phyloP scores from a whole-genome alignment of 30 jellyfish, hydroid and myxozoan genomes.

The Aurelia aurita region DNA sequence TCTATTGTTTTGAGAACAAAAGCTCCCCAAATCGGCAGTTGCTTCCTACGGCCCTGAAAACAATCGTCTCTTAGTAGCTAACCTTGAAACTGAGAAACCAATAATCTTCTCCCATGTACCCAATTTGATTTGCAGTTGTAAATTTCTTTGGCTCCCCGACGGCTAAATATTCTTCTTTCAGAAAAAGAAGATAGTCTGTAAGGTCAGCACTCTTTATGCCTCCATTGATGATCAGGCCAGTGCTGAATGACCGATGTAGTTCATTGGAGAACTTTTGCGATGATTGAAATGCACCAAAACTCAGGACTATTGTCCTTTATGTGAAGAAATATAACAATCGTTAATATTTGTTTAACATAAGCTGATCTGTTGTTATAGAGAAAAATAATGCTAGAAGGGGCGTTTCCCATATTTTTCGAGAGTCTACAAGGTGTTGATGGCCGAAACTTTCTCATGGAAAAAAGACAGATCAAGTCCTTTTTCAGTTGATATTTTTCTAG shows the following conservation, averaged over 20 bases:
- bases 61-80: background rate
- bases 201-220: background rate
- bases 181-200: background rate
- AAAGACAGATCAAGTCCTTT: too few species aligned
- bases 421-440: too few species aligned
- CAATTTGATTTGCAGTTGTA: background rate
- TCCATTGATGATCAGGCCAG: background rate
- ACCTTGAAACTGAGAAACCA: background rate
- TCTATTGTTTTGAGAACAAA: too few species aligned
- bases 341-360: too few species aligned
- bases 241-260: background rate
- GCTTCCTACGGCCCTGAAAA: too few species aligned
- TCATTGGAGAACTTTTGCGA: background rate
- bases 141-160: background rate
- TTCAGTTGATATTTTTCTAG: too few species aligned
- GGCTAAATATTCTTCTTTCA: background rate
- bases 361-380: too few species aligned
- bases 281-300: background rate
- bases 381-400: too few species aligned
- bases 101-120: constrained; percentile 5
- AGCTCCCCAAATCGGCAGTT: too few species aligned
- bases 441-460: too few species aligned
- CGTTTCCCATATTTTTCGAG: too few species aligned
- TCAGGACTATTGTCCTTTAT: background rate
- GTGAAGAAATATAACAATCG: background rate